Conservation (phyloP, 2,113 vertebrate species). For the Sprattus sprattus region DNA sequence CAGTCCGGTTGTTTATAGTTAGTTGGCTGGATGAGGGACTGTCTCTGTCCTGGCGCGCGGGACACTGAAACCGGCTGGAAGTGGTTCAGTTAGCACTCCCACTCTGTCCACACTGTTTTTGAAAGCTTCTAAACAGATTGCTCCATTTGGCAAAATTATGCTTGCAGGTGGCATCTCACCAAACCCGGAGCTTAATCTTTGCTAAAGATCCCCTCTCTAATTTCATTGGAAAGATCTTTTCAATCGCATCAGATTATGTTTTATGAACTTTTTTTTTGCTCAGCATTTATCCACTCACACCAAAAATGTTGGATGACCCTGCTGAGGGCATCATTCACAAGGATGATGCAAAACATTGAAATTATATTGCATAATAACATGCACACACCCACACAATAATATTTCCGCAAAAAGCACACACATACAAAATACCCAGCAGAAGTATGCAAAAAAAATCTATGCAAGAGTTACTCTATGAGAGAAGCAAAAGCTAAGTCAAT, state of each 20-base stretch:
- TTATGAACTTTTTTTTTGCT: not conserved
- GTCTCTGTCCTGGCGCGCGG: not conserved
- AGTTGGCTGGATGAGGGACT: not conserved
- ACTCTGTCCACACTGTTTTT: not conserved
- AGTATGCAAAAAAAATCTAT: not conserved
- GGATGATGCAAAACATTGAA: not conserved
- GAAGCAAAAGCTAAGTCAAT: not conserved
- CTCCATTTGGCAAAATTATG: constrained; percentile 9
- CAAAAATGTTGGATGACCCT: not conserved
- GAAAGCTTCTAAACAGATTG: not conserved
- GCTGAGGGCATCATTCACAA: not conserved
- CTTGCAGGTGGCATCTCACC: not conserved
- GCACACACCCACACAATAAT: not conserved
- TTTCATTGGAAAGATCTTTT: not conserved
- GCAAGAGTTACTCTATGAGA: not conserved
- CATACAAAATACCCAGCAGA: not conserved
- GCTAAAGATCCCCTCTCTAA: constrained; percentile 16
- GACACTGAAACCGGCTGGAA: not conserved
- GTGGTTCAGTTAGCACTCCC: not conserved
- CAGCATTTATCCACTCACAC: not conserved
- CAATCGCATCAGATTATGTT: constrained; percentile 1
- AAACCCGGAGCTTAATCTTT: not conserved
- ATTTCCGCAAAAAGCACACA: not conserved
- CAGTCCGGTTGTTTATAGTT: not conserved
- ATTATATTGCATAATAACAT: not conserved